Percentiles rank a stretch among this genome's conserved stretches.
phyloP scores from a whole-genome alignment of 2,113 vertebrate species.

The Acanthisitta chloris region DNA sequence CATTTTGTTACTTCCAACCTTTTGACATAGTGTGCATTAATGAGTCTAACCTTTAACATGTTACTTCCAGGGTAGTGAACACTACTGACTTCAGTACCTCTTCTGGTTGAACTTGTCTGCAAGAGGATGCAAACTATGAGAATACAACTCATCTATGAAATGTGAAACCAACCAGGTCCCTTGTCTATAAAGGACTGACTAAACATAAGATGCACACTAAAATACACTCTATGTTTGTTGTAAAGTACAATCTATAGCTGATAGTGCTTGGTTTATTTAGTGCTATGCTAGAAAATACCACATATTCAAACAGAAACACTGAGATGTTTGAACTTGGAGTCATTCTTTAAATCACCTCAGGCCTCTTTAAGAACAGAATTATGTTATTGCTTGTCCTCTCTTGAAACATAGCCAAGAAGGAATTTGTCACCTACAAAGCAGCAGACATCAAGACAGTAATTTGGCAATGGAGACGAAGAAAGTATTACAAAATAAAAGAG shows the following conservation, averaged over 20 bases:
- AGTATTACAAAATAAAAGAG: neutral
- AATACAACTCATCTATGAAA: neutral
- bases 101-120: neutral
- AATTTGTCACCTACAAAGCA: neutral
- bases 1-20: slow-evolving; percentile 28
- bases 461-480: neutral
- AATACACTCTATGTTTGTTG: neutral
- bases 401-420: neutral
- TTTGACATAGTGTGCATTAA: slow-evolving; percentile 4
- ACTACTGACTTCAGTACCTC: neutral
- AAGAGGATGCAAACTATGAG: neutral
- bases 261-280: neutral
- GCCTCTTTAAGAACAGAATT: neutral
- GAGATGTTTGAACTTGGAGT: neutral
- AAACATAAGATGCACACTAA: neutral
- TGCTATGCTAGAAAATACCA: neutral
- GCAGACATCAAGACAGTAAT: neutral
- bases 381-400: neutral
- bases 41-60: slow-evolving; percentile 44
- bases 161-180: neutral
- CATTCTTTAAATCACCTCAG: neutral
- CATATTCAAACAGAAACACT: neutral
- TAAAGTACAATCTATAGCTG: neutral
- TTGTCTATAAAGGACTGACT: neutral
- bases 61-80: slow-evolving; percentile 1